Conservation (phyloP, 1,140 invertebrate genomes). For the Thalassaphorura encarpata region DNA sequence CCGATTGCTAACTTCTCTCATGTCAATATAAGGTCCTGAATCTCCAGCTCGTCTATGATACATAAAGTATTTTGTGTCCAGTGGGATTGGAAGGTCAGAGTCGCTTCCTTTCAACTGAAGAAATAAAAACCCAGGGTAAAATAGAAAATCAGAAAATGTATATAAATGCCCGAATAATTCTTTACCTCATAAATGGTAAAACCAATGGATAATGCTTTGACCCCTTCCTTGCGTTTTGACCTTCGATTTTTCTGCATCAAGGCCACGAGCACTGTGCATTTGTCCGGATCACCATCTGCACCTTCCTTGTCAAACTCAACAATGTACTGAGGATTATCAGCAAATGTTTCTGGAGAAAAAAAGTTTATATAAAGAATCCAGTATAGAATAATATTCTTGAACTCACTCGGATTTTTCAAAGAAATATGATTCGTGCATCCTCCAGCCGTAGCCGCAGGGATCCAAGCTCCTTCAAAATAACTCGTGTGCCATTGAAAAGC, state of each 20-base stretch:
- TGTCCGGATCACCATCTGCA: constrained; percentile 73
- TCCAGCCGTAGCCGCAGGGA: constrained; percentile 71
- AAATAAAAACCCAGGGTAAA: too few species aligned
- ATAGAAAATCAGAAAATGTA: not conserved
- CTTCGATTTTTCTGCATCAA: constrained; percentile 91
- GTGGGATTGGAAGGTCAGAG: constrained; percentile 64
- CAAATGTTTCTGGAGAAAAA: constrained; percentile 70
- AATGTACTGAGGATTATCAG: constrained; percentile 90
- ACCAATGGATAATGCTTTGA: constrained; percentile 89
- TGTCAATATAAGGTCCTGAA: constrained; percentile 90
- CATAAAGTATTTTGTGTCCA: constrained; percentile 87
- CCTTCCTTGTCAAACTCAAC: constrained; percentile 80
- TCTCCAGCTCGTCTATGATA: constrained; percentile 83
- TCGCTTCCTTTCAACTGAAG: too few species aligned
- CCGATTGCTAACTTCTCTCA: constrained; percentile 81
- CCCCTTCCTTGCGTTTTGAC: constrained; percentile 74
- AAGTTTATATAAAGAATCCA: constrained; percentile 20
- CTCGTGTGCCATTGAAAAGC: constrained; percentile 73
- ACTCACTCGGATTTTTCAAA: constrained; percentile 38
- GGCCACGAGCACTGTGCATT: constrained; percentile 86
- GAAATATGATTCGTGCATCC: constrained; percentile 91
- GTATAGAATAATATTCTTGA: not conserved
- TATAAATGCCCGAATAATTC: constrained; percentile 14
- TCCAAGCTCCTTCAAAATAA: constrained; percentile 6
- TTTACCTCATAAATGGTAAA: constrained; percentile 86